Conservation (phyloP, 2,888 invertebrate species). For the Bibio marci region DNA sequence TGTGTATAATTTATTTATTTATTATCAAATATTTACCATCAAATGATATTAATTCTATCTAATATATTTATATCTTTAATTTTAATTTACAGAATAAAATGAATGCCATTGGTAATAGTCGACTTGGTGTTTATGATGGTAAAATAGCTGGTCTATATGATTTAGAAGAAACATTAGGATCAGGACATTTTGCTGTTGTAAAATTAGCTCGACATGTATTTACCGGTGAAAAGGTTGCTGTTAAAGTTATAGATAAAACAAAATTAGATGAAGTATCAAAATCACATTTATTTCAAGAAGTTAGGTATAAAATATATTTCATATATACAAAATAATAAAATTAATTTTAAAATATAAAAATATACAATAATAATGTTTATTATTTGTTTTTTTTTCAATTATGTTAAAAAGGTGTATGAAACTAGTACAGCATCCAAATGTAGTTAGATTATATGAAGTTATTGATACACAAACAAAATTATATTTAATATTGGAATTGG, state of each 20-base stretch:
- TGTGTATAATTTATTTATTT: no score
- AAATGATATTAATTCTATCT: no score
- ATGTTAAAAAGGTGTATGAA: slow-evolving; percentile 99
- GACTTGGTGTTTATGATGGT: slow-evolving; percentile 44
- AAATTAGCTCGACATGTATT: slow-evolving; percentile 97
- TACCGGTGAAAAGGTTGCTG: slow-evolving; percentile 95
- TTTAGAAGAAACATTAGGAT: slow-evolving; percentile 90
- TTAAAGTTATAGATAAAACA: slow-evolving; percentile 96
- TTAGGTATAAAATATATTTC: slow-evolving; percentile 30
- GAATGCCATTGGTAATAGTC: slow-evolving; percentile 12
- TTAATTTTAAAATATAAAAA: background rate
- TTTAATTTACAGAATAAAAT: no score
- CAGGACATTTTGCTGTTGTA: slow-evolving; percentile 97
- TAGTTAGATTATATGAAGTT: slow-evolving; percentile 94
- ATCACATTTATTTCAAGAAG: slow-evolving; percentile 92
- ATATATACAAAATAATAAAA: slow-evolving; percentile 1
- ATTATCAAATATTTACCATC: no score
- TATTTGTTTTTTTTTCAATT: slow-evolving; percentile 30
- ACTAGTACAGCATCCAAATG: slow-evolving; percentile 97
- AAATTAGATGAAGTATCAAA: slow-evolving; percentile 92
- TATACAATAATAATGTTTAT: no score
- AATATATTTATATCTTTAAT: no score
- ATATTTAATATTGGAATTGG: slow-evolving; percentile 90
- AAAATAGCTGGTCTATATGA: slow-evolving; percentile 96
- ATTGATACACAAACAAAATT: slow-evolving; percentile 98